These are phyloP conservation scores for Marasmarcha lunaedactyla DNA, from an alignment of 2,888 invertebrate genomes.

Conservation along the genomic window DNA sequence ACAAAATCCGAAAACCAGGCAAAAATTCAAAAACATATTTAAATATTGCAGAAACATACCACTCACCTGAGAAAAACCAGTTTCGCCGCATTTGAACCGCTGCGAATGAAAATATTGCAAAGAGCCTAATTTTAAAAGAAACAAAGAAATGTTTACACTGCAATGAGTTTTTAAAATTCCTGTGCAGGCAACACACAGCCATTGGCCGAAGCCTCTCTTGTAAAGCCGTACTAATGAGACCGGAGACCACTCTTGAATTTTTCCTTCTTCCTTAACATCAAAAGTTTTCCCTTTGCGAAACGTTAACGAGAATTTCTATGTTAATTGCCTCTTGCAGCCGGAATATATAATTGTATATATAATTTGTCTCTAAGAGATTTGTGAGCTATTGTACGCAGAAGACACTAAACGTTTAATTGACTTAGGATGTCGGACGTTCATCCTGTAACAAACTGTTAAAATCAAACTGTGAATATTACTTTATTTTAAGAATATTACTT, in stretches of 20 bases:
- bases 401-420: no score
- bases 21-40: no score
- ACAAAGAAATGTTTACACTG: no score
- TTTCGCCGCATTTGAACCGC: constrained; percentile 25
- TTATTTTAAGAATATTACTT: no score
- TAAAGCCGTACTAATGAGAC: constrained; percentile 61
- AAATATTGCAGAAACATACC: no score
- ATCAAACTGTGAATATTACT: no score
- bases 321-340: constrained; percentile 53
- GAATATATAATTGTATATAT: constrained; percentile 63
- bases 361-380: constrained; percentile 47
- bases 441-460: no score
- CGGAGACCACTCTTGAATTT: constrained; percentile 47
- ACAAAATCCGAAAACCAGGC: no score
- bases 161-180: no score
- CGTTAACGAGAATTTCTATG: constrained; percentile 61
- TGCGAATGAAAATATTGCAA: constrained; percentile 23
- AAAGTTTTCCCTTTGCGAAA: constrained; percentile 58
- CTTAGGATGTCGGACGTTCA: no score
- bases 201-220: constrained; percentile 36
- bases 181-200: constrained; percentile 13
- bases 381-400: constrained; percentile 41
- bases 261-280: constrained; percentile 58
- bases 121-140: no score
- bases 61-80: constrained; percentile 39